Conservation (phyloP, 2,113 vertebrate species). For the Polypterus bichir region DNA sequence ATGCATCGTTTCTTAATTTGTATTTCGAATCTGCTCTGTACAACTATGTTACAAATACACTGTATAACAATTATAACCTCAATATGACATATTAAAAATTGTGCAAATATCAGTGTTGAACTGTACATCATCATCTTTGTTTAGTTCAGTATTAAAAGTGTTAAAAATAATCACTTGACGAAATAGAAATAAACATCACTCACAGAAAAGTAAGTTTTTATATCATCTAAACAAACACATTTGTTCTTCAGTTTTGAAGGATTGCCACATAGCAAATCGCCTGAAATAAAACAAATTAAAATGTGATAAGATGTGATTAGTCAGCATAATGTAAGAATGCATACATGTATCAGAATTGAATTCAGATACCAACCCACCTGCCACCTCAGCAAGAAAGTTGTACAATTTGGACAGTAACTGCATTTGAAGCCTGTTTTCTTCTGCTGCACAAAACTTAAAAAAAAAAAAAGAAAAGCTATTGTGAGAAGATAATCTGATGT, state of each 20-base stretch:
- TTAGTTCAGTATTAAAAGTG: too few relatives aligned
- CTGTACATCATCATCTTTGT: too few relatives aligned
- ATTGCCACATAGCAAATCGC: conserved; percentile 64
- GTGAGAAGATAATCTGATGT: neutral
- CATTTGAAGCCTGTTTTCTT: conserved; percentile 45
- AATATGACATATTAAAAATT: too few relatives aligned
- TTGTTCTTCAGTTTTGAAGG: conserved; percentile 58
- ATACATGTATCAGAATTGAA: too few relatives aligned
- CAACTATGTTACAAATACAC: too few relatives aligned
- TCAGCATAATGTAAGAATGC: too few relatives aligned
- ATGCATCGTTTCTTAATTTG: neutral
- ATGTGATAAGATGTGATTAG: neutral
- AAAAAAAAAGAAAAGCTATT: conserved; percentile 6
- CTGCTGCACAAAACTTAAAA: conserved; percentile 50
- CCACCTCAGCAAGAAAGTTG: conserved; percentile 54
- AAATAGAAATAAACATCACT: conserved; percentile 29
- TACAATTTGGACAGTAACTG: conserved; percentile 50
- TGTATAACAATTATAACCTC: too few relatives aligned
- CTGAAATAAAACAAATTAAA: conserved; percentile 25
- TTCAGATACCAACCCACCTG: conserved; percentile 41
- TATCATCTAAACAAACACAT: conserved; percentile 49
- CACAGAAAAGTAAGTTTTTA: conserved; percentile 46
- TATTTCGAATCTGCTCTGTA: too few relatives aligned
- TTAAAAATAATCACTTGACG: conserved; percentile 11
- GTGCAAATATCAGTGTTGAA: too few relatives aligned